These are phyloP conservation scores for Xylocampa areola DNA, from an alignment of 2,888 invertebrate species.

Conservation along the genomic window DNA sequence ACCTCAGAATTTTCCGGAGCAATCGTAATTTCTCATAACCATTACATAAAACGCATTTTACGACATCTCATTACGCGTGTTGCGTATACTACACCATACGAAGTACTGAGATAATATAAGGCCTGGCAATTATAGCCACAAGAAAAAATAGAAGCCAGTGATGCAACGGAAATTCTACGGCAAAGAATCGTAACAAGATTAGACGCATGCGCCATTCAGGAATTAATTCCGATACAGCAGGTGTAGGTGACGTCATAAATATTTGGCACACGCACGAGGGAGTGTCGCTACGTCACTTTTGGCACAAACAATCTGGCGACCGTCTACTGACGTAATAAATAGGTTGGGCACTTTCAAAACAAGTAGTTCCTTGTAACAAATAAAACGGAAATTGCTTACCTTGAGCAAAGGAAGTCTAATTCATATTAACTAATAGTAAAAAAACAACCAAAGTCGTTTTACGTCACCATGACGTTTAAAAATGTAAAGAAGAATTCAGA, in stretches of 20 bases:
- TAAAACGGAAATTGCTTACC: constrained; percentile 19
- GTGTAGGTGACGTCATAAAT: constrained; percentile 49
- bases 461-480: no score
- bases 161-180: constrained; percentile 17
- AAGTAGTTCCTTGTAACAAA: constrained; percentile 25
- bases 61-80: not conserved
- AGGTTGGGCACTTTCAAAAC: constrained; percentile 42
- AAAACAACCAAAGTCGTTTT: no score
- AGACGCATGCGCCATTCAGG: constrained; percentile 19
- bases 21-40: no score
- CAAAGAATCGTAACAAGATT: constrained; percentile 18
- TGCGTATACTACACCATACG: not conserved
- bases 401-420: constrained; percentile 28
- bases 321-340: constrained; percentile 52
- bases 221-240: constrained; percentile 37
- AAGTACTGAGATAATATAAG: constrained; percentile 4
- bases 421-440: no score
- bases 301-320: constrained; percentile 43
- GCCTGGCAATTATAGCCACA: constrained; percentile 1
- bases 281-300: constrained; percentile 63
- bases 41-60: no score
- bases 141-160: constrained; percentile 17
- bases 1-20: no score
- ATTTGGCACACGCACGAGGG: constrained; percentile 63
- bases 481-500: no score